phyloP scores from a whole-genome alignment of 2,888 invertebrate species.

The Monopis laevigella region DNA sequence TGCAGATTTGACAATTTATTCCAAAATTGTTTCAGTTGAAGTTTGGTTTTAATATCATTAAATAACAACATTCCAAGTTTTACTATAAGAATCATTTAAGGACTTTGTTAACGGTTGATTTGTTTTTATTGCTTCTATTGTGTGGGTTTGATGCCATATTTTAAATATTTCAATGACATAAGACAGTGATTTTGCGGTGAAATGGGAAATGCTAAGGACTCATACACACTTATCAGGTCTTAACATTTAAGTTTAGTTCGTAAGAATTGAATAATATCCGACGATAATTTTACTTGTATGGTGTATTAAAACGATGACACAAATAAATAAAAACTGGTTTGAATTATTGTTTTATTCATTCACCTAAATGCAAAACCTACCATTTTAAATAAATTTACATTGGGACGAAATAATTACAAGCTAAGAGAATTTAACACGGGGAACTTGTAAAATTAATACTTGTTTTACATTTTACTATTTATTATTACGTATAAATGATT shows the following conservation, averaged over 20 bases:
- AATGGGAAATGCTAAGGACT: background rate
- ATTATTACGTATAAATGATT: too few species aligned
- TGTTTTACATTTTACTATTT: too few species aligned
- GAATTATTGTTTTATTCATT: constrained; percentile 30
- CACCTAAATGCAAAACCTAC: constrained; percentile 45
- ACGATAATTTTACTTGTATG: constrained; percentile 69
- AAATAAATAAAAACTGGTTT: constrained; percentile 67
- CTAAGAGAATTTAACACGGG: too few species aligned
- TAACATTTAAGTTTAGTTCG: constrained; percentile 49
- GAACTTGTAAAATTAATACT: too few species aligned
- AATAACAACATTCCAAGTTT: constrained; percentile 12
- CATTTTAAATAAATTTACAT: too few species aligned
- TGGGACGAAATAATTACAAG: too few species aligned
- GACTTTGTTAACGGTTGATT: constrained; percentile 12
- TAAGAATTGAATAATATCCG: constrained; percentile 67
- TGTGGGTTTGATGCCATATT: constrained; percentile 8
- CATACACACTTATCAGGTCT: constrained; percentile 49
- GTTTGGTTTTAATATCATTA: constrained; percentile 2
- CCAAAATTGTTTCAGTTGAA: background rate
- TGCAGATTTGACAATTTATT: background rate
- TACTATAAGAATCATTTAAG: constrained; percentile 11
- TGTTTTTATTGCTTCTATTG: constrained; percentile 8
- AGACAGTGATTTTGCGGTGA: background rate
- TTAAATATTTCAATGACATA: constrained; percentile 1
- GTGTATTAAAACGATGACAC: constrained; percentile 67